These are phyloP conservation scores for Acanthochromis polyacanthus DNA, from an alignment of 2,113 vertebrate genomes.

Conservation along the genomic window DNA sequence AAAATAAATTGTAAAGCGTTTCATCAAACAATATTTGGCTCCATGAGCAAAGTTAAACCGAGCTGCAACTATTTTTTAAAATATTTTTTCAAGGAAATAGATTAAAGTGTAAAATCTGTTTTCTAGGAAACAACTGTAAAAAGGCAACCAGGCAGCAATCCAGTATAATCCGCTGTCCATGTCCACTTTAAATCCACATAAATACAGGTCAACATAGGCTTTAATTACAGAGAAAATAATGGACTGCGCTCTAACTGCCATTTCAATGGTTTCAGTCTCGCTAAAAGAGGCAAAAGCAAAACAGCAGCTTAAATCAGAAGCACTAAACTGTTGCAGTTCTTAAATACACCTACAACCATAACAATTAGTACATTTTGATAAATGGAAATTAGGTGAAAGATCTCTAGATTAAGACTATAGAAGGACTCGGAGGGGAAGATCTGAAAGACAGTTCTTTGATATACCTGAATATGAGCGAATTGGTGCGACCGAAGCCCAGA, in stretches of 20 bases:
- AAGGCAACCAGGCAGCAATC: constrained; percentile 86
- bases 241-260: constrained; percentile 78
- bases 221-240: constrained; percentile 37
- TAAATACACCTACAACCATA: neutral
- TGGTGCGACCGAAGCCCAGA: constrained; percentile 96
- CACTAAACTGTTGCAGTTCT: neutral
- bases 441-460: neutral
- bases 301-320: too few relatives aligned
- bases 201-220: constrained; percentile 51
- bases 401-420: neutral
- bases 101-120: constrained; percentile 16
- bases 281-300: constrained; percentile 21
- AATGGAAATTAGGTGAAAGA: neutral
- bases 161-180: constrained; percentile 52
- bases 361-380: too few relatives aligned
- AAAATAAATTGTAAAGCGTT: constrained; percentile 6
- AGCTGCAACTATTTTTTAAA: neutral
- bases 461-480: constrained; percentile 97
- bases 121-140: constrained; percentile 74
- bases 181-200: constrained; percentile 53
- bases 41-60: neutral
- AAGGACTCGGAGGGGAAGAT: neutral
- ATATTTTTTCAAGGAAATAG: constrained; percentile 13
- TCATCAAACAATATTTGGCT: neutral
- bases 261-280: constrained; percentile 56